Base-by-base conservation (phyloP, 2,888 invertebrate species). In the Lithophane semibrunnea region DNA sequence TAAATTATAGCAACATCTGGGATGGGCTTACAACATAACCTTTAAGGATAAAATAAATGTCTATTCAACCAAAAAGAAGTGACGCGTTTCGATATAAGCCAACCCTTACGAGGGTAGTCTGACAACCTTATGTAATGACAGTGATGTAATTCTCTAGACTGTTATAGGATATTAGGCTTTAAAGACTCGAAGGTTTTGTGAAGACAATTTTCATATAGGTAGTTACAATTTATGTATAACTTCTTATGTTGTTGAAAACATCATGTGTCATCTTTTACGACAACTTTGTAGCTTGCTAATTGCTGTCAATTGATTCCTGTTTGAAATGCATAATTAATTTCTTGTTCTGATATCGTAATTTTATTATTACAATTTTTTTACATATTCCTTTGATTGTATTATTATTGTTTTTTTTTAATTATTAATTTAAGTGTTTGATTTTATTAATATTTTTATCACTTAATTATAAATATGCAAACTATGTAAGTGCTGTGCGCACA, bases 121-220 rank as follows among this genome's bases (percentile, higher is more conserved):
- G 58, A 47, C 56, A 37, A 21, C 72, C 24, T 60, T 47, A 69
- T n/a, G 56, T 63, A 21, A 61, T 73, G 68, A 75, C 60, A 67
- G 68, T 52, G 67, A 66, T 82, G 69, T 77, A 52, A 73, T 69
- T 56, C 64, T 49, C 58, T 71, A 21, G 61, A 70, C 67, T 29
- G 66, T 61, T 73, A 66, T 73, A 61, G 73, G 56, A 63, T 67
- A 61, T 29, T 24, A 71, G 1, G 24, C 42, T 42, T 77, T 44
- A 77, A 37, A 77, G 29, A n/a, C 12, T 44, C n/a, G 2, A 37
- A 44, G 49, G 54, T 77, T 47, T 76, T 77, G n/a, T 16, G 47
- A 44, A 10, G 13, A 4, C 18, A 13, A 74, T 58, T 42, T 42
- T 60, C 42, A 42, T 42, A 47, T 72, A 69, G 8, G 9, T 47